Base-by-base conservation (phyloP, 2,888 invertebrate species). In the Bruchidius siliquastri region DNA sequence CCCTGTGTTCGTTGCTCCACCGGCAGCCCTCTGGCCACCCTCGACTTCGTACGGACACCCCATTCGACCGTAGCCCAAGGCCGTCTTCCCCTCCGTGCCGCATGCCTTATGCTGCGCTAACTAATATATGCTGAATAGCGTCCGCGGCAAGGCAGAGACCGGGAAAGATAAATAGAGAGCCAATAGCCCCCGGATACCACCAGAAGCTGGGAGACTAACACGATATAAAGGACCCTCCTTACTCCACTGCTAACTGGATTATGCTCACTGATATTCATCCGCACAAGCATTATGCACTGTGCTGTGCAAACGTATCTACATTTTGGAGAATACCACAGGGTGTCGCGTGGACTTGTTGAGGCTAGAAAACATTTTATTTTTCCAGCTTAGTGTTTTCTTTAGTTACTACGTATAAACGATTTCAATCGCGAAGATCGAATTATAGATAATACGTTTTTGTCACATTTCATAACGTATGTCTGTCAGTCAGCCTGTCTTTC, bases 141-240 rank as follows among this genome's bases (percentile, higher is more conserved):
- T 80, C 79, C 77, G 73, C 81, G 26, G 26, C 26, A 26, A 26
- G 26, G 26, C 26, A 8, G 26, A 2, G 83, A 83, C 84, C 83
- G 83, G 84, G 81, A 80, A 86, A 86, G 86, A 86, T 86, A 86
- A 86, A 86, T 86, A 86, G 84, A 84, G 82, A 82, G 81, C 83
- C 83, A 83, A 83, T 84, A 81, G 85, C 85, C 85, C 75, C 80
- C 76, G 85, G 85, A 82, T 49, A 49, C 49, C 49, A 49, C 8
- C 49, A 49, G 49, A 49, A 49, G 49, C 49, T 49, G 13, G 49
- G 83, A 84, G 84, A 83, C 83, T 85, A 85, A 84, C 84, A 84
- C 84, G 85, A 85, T 85, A 85, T 84, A 84, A 84, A 84, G 85
- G 85, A 84, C 83, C 84, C 74, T 75, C 72, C 78, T 74, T 76